These are phyloP conservation scores for Caenorhabditis doughertyi DNA, from an alignment of 2,888 invertebrate genomes.

Conservation along the genomic window DNA sequence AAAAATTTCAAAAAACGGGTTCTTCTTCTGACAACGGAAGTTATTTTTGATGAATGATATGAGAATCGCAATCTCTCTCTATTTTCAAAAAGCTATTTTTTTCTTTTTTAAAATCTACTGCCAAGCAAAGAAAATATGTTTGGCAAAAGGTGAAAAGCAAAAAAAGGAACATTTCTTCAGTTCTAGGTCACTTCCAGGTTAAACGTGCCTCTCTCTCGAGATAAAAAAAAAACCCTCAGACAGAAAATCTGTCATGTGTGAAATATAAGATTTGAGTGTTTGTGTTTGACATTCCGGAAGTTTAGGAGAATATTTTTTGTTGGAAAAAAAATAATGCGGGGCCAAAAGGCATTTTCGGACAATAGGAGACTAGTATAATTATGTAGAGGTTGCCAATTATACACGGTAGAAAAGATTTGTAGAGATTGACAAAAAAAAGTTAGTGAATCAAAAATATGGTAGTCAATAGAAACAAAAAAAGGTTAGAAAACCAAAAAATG, in stretches of 20 bases:
- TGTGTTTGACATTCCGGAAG: constrained; percentile 6
- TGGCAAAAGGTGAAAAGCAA: no score
- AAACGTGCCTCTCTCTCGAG: constrained; percentile 23
- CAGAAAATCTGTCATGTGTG: constrained; percentile 32
- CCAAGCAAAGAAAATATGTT: no score
- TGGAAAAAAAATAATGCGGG: not conserved
- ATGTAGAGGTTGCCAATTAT: constrained; percentile 41
- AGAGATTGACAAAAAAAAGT: no score
- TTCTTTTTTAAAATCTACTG: no score
- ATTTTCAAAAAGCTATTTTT: no score
- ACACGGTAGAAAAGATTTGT: constrained; percentile 55
- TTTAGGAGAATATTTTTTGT: not conserved
- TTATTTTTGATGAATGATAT: no score
- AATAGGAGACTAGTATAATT: constrained; percentile 35
- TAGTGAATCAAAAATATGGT: constrained; percentile 9
- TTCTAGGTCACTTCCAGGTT: no score
- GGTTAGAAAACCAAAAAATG: not conserved
- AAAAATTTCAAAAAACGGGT: no score
- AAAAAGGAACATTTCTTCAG: no score
- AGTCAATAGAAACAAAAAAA: not conserved
- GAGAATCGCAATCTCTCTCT: no score
- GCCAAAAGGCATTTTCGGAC: constrained; percentile 16
- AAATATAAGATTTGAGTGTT: constrained; percentile 34
- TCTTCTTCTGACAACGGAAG: no score
- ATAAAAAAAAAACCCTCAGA: constrained; percentile 25